These are phyloP conservation scores for Anguilla marmorata DNA, from an alignment of 2,797 vertebrate genomes.

Conservation along the genomic window DNA sequence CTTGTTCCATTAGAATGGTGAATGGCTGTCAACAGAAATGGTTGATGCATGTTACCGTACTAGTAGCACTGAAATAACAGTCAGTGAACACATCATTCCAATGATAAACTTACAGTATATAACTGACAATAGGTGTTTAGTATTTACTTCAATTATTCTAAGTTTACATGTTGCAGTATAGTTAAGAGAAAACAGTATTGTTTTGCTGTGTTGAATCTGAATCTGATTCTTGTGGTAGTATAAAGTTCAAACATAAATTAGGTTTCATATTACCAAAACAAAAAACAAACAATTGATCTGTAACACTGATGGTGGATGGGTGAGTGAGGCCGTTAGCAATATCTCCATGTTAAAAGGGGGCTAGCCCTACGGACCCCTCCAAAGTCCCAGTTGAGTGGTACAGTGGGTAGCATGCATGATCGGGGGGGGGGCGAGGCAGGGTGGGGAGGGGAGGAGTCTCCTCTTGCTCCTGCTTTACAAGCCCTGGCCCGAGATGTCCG, in stretches of 20 bases:
- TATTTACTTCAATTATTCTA: conserved; percentile 25
- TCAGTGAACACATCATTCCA: neutral
- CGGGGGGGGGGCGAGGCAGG: neutral
- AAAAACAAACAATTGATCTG: conserved; percentile 27
- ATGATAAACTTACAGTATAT: neutral
- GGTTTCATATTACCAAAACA: conserved; percentile 30
- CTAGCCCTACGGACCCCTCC: conserved; percentile 5
- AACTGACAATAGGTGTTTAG: conserved; percentile 22
- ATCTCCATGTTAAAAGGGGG: conserved; percentile 13
- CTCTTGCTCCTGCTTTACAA: conserved; percentile 20
- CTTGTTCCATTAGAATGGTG: conserved; percentile 26
- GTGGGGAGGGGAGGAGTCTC: neutral
- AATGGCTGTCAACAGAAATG: conserved; percentile 17
- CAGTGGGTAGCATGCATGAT: conserved; percentile 30
- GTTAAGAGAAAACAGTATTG: conserved; percentile 8
- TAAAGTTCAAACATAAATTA: conserved; percentile 23
- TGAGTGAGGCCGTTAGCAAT: neutral
- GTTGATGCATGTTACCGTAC: neutral
- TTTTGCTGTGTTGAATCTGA: conserved; percentile 5
- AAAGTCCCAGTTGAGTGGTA: conserved; percentile 11
- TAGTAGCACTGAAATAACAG: neutral
- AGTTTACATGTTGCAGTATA: conserved; percentile 3
- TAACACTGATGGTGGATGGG: conserved; percentile 24
- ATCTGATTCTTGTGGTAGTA: neutral
- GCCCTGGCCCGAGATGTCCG: conserved; percentile 74